Evolutionary conservation across 2,113 vertebrate species (phyloP).

Genomic region (Neogobius melanostomus): DNA sequence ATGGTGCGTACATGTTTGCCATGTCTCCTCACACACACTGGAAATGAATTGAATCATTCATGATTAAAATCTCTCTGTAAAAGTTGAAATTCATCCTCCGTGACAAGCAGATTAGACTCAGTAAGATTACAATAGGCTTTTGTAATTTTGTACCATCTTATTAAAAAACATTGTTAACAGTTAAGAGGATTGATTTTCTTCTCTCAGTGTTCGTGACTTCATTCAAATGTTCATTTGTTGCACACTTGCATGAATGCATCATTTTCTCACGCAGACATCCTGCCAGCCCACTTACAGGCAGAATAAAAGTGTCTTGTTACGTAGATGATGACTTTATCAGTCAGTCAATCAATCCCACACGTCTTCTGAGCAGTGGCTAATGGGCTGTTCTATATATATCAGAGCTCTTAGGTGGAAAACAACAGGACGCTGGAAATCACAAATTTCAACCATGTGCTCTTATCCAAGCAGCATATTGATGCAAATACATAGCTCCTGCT

Average conservation of each 20-base stretch:
- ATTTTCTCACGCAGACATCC: constrained; percentile 12
- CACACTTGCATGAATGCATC: constrained; percentile 2
- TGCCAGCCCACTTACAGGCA: not conserved
- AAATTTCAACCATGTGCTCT: not conserved
- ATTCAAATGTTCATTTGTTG: constrained; percentile 24
- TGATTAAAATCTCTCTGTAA: not conserved
- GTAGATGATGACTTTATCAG: not conserved
- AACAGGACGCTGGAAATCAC: not conserved
- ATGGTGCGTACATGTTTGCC: too few species aligned
- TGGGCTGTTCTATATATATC: not conserved
- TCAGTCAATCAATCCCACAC: too few species aligned
- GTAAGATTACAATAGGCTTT: not conserved
- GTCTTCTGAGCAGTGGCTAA: not conserved
- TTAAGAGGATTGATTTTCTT: not conserved
- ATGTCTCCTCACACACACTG: too few species aligned
- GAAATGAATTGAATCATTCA: not conserved
- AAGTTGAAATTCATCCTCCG: not conserved
- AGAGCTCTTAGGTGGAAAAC: not conserved
- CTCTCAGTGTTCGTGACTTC: constrained; percentile 4
- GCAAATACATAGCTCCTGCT: not conserved
- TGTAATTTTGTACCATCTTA: not conserved
- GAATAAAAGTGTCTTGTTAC: not conserved
- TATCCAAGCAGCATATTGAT: not conserved
- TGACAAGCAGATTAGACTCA: not conserved
- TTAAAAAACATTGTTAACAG: constrained; percentile 11